phyloP scores from a whole-genome alignment of 2,888 invertebrate genomes.

The Arrhopalites spinosus region DNA sequence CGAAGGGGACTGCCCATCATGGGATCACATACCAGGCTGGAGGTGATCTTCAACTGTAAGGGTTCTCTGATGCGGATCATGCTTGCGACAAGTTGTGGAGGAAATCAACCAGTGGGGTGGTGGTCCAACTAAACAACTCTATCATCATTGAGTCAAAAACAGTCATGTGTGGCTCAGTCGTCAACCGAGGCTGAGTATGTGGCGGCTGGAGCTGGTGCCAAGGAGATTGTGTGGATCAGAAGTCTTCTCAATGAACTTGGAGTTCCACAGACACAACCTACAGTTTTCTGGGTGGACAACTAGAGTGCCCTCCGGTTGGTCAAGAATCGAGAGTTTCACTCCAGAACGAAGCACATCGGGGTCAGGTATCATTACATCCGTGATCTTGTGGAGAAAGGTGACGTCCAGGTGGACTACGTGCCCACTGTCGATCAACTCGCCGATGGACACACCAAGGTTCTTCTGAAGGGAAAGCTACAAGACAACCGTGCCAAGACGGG shows the following conservation, averaged over 20 bases:
- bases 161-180: slow-evolving; percentile 21
- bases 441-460: slow-evolving; percentile 14
- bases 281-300: slow-evolving; percentile 45
- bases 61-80: slow-evolving; percentile 57
- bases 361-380: slow-evolving; percentile 14
- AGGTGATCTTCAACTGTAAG: slow-evolving; percentile 37
- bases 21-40: slow-evolving; percentile 49
- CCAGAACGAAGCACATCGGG: slow-evolving; percentile 20
- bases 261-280: not conserved
- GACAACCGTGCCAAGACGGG: not conserved
- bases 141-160: slow-evolving; percentile 8
- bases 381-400: not conserved
- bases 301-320: slow-evolving; percentile 48
- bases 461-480: slow-evolving; percentile 4
- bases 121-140: slow-evolving; percentile 30
- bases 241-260: slow-evolving; percentile 26
- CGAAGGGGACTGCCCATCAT: slow-evolving; percentile 52
- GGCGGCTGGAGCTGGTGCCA: slow-evolving; percentile 41
- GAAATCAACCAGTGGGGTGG: slow-evolving; percentile 53
- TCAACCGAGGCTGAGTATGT: slow-evolving; percentile 38
- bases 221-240: slow-evolving; percentile 26
- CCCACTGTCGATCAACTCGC: slow-evolving; percentile 20
- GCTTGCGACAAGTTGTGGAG: slow-evolving; percentile 48
- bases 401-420: not conserved
- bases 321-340: slow-evolving; percentile 45